Base-by-base conservation (phyloP, 1,140 invertebrate genomes). In the Aphidius gifuensis region DNA sequence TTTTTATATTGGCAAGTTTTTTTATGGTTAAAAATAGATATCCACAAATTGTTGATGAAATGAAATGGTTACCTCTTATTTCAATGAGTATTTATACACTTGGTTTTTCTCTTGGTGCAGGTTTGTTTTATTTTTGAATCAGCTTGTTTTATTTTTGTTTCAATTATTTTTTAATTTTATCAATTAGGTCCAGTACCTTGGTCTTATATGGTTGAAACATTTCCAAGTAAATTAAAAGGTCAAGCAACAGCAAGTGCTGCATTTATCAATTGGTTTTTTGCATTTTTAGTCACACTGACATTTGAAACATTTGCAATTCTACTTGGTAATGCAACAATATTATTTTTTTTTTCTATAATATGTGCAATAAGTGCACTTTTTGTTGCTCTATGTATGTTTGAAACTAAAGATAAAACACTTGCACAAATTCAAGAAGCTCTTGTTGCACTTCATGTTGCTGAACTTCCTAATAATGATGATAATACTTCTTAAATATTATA, bases 311-410 rank as follows among this genome's bases (percentile, higher is more conserved):
- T 88, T 53, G 78, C 83, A n/a, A 72, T 80, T 3, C 66, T 79
- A 5, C 72, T 91, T 2, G 83, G 86, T 6, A 75, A 79, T 21
- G 83, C 83, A 3, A 83, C 81, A 61, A 81, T 85, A 2, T 85
- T 92, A 66, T 90, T 85, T 79, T 76, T 90, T 67, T 93, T 90
- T 73, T 83, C 86, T 8, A 78, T 82, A 1, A 79, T 88, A 47
- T 89, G 88, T 60, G 64, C 84, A 1, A 47, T 89, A 16, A 87
- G 85, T 9, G 74, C 85, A 4, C 70, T 89, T 5, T 89, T 92
- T 68, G 81, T 91, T 8, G 74, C 78, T 3, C 73, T 85, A 50
- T 77, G 82, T 57, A 78, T 90, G 47, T 79, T 87, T 5, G 89
- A 90, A 77, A 90, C 88, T 5, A 89, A 88, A 72, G 87, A 85